Evolutionary conservation across 2,888 invertebrate genomes (phyloP), one percentile per base, ranked within the genome.

Genomic region (Lochmaea capreae): DNA sequence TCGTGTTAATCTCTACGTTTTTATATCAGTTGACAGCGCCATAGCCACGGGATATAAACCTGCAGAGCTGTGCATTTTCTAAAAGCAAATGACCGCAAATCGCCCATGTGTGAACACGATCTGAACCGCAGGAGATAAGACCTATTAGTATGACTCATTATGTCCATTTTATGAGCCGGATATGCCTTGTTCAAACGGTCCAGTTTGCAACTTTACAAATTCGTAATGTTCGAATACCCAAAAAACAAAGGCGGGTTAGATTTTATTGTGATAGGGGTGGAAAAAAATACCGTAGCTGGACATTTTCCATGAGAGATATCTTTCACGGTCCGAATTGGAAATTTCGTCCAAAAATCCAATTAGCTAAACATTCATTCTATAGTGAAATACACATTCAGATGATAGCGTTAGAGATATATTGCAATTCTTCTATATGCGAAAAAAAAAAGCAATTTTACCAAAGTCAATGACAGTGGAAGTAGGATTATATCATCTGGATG

Each of bases 71-170:
- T 65, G 71, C 73, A 73, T 73, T 73, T 73, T 62, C 66, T 61
- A 69, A 52, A 71, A 71, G 71, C 71, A 71, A 71, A 75, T 71
- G 67, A 77, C 73, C 72, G 75, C 75, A 70, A 79, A 72, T 77
- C 81, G 78, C 72, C 81, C 81, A 80, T 81, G 82, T 81, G 83
- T 81, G 81, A 83, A 82, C 79, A 81, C 79, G 80, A 81, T 81
- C 80, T 76, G 77, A 79, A 78, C 75, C 76, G 67, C 67, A 62
- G 72, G 75, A 76, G 82, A 81, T 82, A 82, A 82, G 81, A 79
- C 81, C 80, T 78, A 79, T 81, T 81, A 82, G 81, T 82, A 83
- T 84, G 81, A 82, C 82, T 84, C 84, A 83, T 84, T 82, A 83
- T 79, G 81, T 79, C 82, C 80, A 79, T 79, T 83, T 83, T 83